Conservation (phyloP, 2,888 invertebrate genomes). For the Pasiphila rectangulata region DNA sequence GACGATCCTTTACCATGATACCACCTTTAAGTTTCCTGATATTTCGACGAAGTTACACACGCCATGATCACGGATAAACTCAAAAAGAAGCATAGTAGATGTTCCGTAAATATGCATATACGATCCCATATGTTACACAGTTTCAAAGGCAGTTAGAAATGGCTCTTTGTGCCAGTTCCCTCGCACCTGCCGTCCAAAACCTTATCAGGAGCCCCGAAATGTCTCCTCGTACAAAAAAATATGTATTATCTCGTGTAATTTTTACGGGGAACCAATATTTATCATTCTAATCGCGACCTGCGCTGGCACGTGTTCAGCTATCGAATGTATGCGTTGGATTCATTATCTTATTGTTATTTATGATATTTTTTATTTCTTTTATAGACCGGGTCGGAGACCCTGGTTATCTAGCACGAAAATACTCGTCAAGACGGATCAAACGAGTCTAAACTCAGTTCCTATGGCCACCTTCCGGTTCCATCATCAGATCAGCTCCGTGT, state of each 20-base stretch:
- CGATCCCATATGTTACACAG: background rate
- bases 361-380: no score
- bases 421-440: background rate
- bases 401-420: no score
- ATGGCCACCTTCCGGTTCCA: no score
- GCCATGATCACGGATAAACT: no score
- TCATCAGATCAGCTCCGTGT: no score
- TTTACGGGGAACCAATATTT: slow-evolving; percentile 53
- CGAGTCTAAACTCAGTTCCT: background rate
- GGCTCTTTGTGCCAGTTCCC: slow-evolving; percentile 15
- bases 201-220: slow-evolving; percentile 33
- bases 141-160: background rate
- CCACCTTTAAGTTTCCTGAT: no score
- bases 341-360: background rate
- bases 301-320: slow-evolving; percentile 29
- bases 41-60: no score
- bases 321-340: slow-evolving; percentile 13
- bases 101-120: no score
- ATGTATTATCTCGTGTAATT: slow-evolving; percentile 30
- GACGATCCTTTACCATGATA: no score
- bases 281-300: slow-evolving; percentile 52
- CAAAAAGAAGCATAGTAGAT: no score
- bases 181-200: slow-evolving; percentile 41
- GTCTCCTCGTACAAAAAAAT: slow-evolving; percentile 19
- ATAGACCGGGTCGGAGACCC: no score